Base-by-base conservation (phyloP, 2,797 vertebrate genomes). In the Cheirogaleus major region DNA sequence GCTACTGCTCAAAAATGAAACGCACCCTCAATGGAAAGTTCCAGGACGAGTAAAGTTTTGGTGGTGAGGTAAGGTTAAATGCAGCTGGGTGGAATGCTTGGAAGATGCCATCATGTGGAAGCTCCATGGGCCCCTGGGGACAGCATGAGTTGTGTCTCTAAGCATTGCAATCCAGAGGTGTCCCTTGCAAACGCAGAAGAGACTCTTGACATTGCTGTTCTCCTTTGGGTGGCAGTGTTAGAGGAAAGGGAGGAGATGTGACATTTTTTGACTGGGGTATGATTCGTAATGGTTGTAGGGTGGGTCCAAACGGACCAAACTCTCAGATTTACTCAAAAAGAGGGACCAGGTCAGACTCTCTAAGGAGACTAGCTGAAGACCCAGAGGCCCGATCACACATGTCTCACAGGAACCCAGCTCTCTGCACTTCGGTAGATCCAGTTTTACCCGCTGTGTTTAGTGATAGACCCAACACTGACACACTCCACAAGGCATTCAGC, bases 21-120 rank as follows among this genome's bases (percentile, higher is more conserved):
- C 30, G 1, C 32, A n/a, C 38, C 3, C 32, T 78, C 23, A 12
- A 32, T 73, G 17, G n/a, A 35, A 75, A n/a, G 22, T 7, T 6
- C 45, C 18, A 15, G 38, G n/a, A 50, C 52, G 15, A 43, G 5
- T 20, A 7, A 4, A 17, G 52, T 52, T 52, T 23, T 35, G 43
- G 30, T 22, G 35, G 65, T 25, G 65, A 80, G 65, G 32, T 5
- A 18, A 65, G 52, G 41, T 43, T 70, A 20, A 43, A 35, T 14
- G 8, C 32, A 84, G 25, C 23, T 22, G 41, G 38, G 41, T 2
- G 25, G 30, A 27, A 5, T 5, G 22, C 14, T 41, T 57, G 73
- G 9, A 5, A 12, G 61, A 30, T 6, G 41, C 2, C 0, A 1
- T 14, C 59, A 5, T 0, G 0, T 20, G 57, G 5, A 20, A 38